These are phyloP conservation scores for Darwinula stevensoni DNA, from an alignment of 2,888 invertebrate species.

Conservation along the genomic window DNA sequence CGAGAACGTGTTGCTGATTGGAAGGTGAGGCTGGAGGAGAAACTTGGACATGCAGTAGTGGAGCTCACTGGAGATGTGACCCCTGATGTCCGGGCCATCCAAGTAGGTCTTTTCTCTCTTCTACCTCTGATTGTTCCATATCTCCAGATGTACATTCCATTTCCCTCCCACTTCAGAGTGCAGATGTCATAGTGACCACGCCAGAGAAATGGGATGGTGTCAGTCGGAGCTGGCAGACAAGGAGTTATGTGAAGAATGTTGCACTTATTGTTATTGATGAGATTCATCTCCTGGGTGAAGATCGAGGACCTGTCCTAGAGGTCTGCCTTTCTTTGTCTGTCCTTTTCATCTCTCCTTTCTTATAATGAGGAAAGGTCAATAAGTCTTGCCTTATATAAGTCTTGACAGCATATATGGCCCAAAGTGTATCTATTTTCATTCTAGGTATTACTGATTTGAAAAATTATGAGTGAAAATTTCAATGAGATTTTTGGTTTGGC, in stretches of 20 bases:
- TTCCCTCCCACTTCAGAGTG: conserved; percentile 17
- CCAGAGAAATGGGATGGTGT: conserved; percentile 99
- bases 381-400: too few species aligned
- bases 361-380: too few species aligned
- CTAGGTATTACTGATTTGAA: too few species aligned
- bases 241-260: conserved; percentile 70
- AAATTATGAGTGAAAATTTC: too few species aligned
- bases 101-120: conserved; percentile 13
- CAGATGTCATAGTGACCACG: conserved; percentile 88
- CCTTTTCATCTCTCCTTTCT: too few species aligned
- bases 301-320: conserved; percentile 37
- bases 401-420: too few species aligned
- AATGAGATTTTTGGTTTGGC: too few species aligned
- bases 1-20: conserved; percentile 88
- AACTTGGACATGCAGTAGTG: conserved; percentile 49
- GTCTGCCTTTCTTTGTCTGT: too few species aligned
- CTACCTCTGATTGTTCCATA: background rate
- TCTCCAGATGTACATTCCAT: background rate
- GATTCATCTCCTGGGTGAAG: conserved; percentile 68
- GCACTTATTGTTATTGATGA: conserved; percentile 87
- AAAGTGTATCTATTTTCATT: too few species aligned
- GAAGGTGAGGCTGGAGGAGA: conserved; percentile 42
- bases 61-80: conserved; percentile 84
- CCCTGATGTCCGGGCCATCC: conserved; percentile 55
- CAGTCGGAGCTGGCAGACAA: conserved; percentile 87